Evolutionary conservation across 2,888 invertebrate genomes (phyloP), one percentile per base, ranked within the genome.

Genomic region (Cryptocheilus praepositus): DNA sequence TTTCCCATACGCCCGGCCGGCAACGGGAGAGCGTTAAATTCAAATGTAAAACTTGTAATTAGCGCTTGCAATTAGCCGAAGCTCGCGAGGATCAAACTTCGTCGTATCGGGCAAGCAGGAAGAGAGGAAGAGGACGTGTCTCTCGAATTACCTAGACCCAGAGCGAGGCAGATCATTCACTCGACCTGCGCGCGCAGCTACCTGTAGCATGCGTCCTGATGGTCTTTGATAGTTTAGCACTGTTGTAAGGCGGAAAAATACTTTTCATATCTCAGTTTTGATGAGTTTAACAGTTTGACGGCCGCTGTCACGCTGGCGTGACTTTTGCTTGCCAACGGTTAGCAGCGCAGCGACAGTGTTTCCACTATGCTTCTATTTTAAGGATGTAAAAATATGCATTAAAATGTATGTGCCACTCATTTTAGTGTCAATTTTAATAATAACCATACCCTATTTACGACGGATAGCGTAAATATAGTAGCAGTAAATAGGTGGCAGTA

Each of bases 31-130:
- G 71, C 25, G 69, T 65, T 67, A 67, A 65, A 74, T 75, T 74
- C 76, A 49, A 74, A 74, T 66, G 76, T 75, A 74, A 76, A 74
- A 76, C 73, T 70, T 67, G 68, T 76, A 74, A 76, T 76, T 76
- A 76, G 67, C 72, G 62, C 61, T 43, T 18, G 71, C 46, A 74
- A 74, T 73, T 73, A 73, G 74, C 65, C 65, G 58, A 70, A 63
- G 64, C 66, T 51, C 49, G 55, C 51, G 69, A 76, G 63, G 67
- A 73, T 74, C 73, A 76, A 74, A 76, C 64, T 76, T 73, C 59
- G 58, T 45, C 28, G 59, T 51, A 68, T 62, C 61, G 57, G 56
- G 66, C 61, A 54, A 62, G 66, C 25, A 19, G 66, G 46, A 19
- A 61, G 16, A 57, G 28, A 25, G 53, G n/a, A 15, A 21, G 19